Base-by-base conservation (phyloP, 2,888 invertebrate genomes). In the Napeogenes inachia region DNA sequence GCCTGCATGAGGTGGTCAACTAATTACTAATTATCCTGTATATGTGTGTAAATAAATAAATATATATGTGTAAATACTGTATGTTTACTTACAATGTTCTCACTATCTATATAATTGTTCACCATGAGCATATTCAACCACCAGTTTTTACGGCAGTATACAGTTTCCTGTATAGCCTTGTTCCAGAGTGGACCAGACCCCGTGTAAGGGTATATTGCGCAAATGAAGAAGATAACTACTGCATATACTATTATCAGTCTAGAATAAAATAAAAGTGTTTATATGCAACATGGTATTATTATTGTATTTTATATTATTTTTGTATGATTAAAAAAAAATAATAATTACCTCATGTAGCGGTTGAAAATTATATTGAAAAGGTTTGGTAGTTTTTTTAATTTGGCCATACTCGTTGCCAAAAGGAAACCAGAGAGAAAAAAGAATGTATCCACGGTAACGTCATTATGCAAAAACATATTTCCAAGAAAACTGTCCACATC, bases 371-470 rank as follows among this genome's bases (percentile, higher is more conserved):
- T 73, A 55, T 92, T 72, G 2, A 89, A 73, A 0, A 92, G 87
- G 71, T 92, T 92, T 0, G 84, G 84, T 0, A 83, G n/a, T 3
- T 57, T 76, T 61, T 82, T 81, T 1, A 78, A 67, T 13, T 77
- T 84, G 0, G 89, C 75, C 2, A 93, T 68, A 13, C 81, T 82
- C 32, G 88, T 89, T 0, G 91, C 84, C 0, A 92, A 90, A 5
- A 94, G 79, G 59, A 94, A 86, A 0, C 93, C 94, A 56, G 93
- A 92, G 3, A 94, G 71, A 10, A 93, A 73, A 73, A 94, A 93
- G 77, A 93, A 94, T 0, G 93, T 91, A 71, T 94, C 94, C 45
- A 94, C 94, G 54, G 93, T 91, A 0, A 94, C 78, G 70, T 93
- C 93, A 42, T 92, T 91, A 72, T 94, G 93, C 13, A 93, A 85